These are phyloP conservation scores for Willowsia nigromaculata DNA, from an alignment of 2,888 invertebrate species.

Conservation along the genomic window DNA sequence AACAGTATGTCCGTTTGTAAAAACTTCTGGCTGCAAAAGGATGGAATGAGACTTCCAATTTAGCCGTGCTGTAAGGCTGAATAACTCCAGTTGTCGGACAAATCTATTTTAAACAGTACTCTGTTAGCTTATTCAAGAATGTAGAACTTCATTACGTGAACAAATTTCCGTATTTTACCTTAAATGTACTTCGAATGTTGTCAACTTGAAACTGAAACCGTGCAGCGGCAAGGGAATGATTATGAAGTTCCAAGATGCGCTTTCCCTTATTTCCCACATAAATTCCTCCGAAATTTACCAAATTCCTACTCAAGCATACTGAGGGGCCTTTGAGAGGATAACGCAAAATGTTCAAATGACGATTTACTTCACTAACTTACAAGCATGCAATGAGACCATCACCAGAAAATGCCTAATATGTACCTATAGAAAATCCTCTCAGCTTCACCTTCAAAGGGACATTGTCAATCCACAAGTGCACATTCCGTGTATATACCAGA, in stretches of 20 bases:
- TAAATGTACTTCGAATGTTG: constrained; percentile 72
- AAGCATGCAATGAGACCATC: background rate
- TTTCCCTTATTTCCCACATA: constrained; percentile 63
- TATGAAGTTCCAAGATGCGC: constrained; percentile 62
- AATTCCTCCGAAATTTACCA: constrained; percentile 73
- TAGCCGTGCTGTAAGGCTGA: constrained; percentile 49
- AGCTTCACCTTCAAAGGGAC: constrained; percentile 66
- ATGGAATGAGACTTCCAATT: constrained; percentile 68
- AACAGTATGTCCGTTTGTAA: constrained; percentile 74
- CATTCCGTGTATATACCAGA: constrained; percentile 62
- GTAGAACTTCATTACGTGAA: too few relatives aligned
- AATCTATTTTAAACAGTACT: too few relatives aligned
- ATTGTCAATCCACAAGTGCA: constrained; percentile 65
- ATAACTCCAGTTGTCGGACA: constrained; percentile 71
- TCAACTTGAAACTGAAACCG: constrained; percentile 75
- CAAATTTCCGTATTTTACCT: constrained; percentile 53
- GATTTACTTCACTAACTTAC: background rate
- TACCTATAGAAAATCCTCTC: constrained; percentile 71
- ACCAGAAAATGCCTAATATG: background rate
- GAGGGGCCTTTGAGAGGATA: constrained; percentile 67
- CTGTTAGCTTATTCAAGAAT: too few relatives aligned
- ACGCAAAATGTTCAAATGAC: background rate
- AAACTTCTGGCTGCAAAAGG: constrained; percentile 72
- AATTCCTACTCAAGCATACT: constrained; percentile 71
- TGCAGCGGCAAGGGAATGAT: constrained; percentile 71